A percentile compares a stretch with the other conserved stretches of the same genome.
Conservation (phyloP, 1,140 invertebrate genomes). For the Cheumatopsyche charites region DNA sequence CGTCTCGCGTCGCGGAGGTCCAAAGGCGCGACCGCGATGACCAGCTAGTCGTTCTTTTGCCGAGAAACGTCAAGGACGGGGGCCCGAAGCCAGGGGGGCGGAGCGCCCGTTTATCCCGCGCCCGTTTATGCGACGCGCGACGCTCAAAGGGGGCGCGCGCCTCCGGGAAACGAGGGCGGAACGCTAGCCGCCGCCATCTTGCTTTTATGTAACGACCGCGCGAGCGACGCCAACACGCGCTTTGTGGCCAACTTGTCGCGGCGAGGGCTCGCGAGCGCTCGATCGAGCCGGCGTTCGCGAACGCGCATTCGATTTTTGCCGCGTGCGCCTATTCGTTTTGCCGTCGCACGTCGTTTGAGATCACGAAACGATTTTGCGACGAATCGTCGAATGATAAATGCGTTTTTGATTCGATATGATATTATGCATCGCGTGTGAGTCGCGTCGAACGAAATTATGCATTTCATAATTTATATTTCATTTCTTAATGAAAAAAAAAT, state of each 20-base stretch:
- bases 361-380: neutral
- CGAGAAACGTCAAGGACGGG: too few relatives aligned
- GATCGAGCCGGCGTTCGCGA: too few relatives aligned
- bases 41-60: neutral
- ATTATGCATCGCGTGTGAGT: too few relatives aligned
- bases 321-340: neutral
- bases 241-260: conserved; percentile 8
- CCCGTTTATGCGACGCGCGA: neutral
- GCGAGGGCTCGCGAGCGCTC: too few relatives aligned
- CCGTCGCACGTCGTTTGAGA: neutral
- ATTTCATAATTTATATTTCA: too few relatives aligned
- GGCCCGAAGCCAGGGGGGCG: neutral
- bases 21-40: neutral
- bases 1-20: conserved; percentile 6
- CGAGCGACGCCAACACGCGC: neutral
- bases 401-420: too few relatives aligned
- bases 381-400: too few relatives aligned
- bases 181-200: conserved; percentile 17
- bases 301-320: too few relatives aligned
- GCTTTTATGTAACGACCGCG: conserved; percentile 13
- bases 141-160: neutral
- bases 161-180: neutral
- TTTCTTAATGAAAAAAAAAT: too few relatives aligned
- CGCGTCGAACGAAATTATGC: too few relatives aligned
- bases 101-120: neutral